phyloP scores from a whole-genome alignment of 2,113 vertebrate species.

The human (Homo sapiens) region DNA sequence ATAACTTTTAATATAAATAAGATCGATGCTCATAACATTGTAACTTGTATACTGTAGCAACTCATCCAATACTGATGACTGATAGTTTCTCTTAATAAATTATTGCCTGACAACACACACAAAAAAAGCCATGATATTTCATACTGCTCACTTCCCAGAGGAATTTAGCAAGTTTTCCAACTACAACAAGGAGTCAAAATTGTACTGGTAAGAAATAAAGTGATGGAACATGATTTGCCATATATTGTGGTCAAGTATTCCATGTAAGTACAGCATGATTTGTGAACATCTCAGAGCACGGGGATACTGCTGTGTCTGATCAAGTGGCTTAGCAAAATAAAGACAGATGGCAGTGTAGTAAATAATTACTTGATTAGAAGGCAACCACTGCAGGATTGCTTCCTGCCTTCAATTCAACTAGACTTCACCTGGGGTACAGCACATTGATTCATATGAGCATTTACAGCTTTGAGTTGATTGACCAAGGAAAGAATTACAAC shows the following conservation, averaged over 20 bases:
- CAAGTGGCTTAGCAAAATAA: constrained; percentile 54
- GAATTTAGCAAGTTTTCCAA: constrained; percentile 54
- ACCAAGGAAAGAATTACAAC: constrained; percentile 39
- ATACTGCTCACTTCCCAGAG: constrained; percentile 56
- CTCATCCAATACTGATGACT: constrained; percentile 42
- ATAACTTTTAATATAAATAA: constrained; percentile 74
- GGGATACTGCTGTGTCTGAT: constrained; percentile 50
- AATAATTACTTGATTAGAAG: constrained; percentile 63
- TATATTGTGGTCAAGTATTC: not conserved
- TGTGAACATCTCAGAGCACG: constrained; percentile 46
- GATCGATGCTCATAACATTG: constrained; percentile 57
- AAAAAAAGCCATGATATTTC: not conserved
- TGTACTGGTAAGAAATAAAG: constrained; percentile 45
- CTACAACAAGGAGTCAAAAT: constrained; percentile 63
- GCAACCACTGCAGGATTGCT: constrained; percentile 32
- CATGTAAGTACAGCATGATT: constrained; percentile 27
- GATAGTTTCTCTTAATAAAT: constrained; percentile 62
- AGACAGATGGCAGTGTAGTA: constrained; percentile 66
- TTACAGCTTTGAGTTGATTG: constrained; percentile 63
- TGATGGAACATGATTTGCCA: constrained; percentile 31
- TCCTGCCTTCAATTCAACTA: constrained; percentile 51
- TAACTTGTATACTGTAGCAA: constrained; percentile 48
- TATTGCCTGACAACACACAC: constrained; percentile 42
- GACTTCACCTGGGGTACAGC: constrained; percentile 25
- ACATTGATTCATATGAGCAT: not conserved